Evolutionary conservation across 2,888 invertebrate species (phyloP), one percentile per base, ranked within the genome.

Genomic region (Myopa tessellatipennis): DNA sequence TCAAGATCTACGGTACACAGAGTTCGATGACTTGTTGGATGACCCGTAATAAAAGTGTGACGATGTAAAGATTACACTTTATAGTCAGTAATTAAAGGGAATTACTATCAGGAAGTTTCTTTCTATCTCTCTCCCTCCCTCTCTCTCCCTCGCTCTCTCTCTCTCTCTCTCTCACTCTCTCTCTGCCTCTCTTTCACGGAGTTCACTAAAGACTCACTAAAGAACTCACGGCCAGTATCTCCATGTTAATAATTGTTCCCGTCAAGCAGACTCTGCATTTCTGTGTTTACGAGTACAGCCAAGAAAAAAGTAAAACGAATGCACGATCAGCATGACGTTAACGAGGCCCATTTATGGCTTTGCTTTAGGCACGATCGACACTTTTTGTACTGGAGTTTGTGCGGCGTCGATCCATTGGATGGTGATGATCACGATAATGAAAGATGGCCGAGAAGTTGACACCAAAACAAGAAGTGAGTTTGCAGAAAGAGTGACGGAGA

Each of bases 281-380:
- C 36, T 67, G 7, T 16, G 45, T 8, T 4, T 10, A 61, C 61
- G 61, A 5, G 26, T 14, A 6, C 40, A 65, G 34, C 12, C 10
- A 50, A 61, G 50, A 40, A 34, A 73, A 16, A 8, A 40, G 12
- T 40, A 58, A 58, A 40, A 38, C 12, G 18, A 68, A 67, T 36
- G 26, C 58, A 38, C 68, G 58, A 75, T 58, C 68, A 69, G 36
- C 55, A 67, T 18, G 68, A 67, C 55, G 36, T 45, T 74, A 74
- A 74, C 68, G 69, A 75, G 75, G 69, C 50, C 75, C 58, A 40
- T 68, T 40, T 55, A 58, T 68, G 68, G 36, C n/a, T 55, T 67
- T 68, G 58, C 68, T 45, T 74, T 40, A 34, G 75, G 75, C 69
- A 69, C 75, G 68, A 58, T 68, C 74, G 50, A 52, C 74, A 65